Evolutionary conservation across 2,797 vertebrate species (phyloP), one percentile per base, ranked within the genome.

Genomic region (Chanos chanos): DNA sequence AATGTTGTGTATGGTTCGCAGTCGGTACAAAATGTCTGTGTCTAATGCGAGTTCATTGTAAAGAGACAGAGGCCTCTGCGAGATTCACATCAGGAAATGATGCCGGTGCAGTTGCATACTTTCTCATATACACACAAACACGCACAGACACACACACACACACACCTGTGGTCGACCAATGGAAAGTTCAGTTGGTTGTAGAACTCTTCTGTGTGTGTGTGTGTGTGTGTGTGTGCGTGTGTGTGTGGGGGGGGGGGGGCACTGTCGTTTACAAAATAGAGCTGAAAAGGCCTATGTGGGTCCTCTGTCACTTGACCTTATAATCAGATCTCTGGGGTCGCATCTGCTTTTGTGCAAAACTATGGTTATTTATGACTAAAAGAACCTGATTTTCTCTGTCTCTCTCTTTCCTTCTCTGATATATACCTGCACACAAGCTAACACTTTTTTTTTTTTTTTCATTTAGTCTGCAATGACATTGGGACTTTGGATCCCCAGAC

Each of bases 51-150:
- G 22, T 19, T 21, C 40, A 40, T 40, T 12, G 12, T 15, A 5
- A n/a, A 8, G 6, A 2, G 25, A 61, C 25, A 1, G 39, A 6
- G 49, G 55, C 55, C 40, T 68, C 36, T 19, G 52, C 19, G n/a
- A 55, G 6, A 68, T 72, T 72, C 72, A 70, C 61, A 72, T 72
- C 70, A 72, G 70, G 70, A 72, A 72, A 61, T 53, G 61, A 61
- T 56, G 48, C 31, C 55, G 13, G 48, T 64, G 61, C 65, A 68
- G 48, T 40, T 64, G 57, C 52, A 50, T 44, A 16, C 50, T 28
- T 40, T 28, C 27, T 45, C 12, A 25, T 37, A 37, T 37, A 15
- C 49, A 41, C 4, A 36, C 6, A 16, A 30, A 10, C 7, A 8
- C 13, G 12, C 2, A 4, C 22, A 52, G 36, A 16, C 30, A 10